A percentile compares a stretch with the other conserved stretches of the same genome.
phyloP scores from a whole-genome alignment of 35 echinoderm and acorn worm species.

The Apostichopus californicus region DNA sequence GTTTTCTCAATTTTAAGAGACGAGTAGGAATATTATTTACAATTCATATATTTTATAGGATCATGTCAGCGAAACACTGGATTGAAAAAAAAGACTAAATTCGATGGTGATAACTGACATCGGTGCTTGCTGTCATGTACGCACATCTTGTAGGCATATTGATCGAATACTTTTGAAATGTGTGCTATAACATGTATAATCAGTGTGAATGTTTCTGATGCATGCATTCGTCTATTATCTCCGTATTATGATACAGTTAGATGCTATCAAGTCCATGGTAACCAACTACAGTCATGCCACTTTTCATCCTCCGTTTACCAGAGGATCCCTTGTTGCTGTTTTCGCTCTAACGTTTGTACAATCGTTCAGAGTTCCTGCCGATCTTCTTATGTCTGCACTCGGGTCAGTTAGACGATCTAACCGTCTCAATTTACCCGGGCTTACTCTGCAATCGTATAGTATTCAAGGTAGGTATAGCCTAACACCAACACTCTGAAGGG shows the following conservation, averaged over 20 bases:
- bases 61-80: too few species aligned
- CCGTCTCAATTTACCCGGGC: not conserved
- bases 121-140: too few species aligned
- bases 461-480: not conserved
- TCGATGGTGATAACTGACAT: too few species aligned
- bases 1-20: too few species aligned
- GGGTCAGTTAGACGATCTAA: not conserved
- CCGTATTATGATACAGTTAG: not conserved
- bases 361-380: not conserved
- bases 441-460: not conserved
- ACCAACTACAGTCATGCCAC: not conserved
- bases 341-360: not conserved
- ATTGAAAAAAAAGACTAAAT: too few species aligned
- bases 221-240: not conserved
- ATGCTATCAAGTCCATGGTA: not conserved
- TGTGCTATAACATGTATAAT: too few species aligned
- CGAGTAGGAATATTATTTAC: too few species aligned
- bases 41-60: too few species aligned
- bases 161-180: too few species aligned
- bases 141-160: too few species aligned
- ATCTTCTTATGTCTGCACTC: not conserved
- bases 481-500: too few species aligned
- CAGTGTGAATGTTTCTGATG: too few species aligned
- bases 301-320: not conserved
- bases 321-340: not conserved